phyloP scores from a whole-genome alignment of 2,113 vertebrate genomes.

The Circaetus gallicus region DNA sequence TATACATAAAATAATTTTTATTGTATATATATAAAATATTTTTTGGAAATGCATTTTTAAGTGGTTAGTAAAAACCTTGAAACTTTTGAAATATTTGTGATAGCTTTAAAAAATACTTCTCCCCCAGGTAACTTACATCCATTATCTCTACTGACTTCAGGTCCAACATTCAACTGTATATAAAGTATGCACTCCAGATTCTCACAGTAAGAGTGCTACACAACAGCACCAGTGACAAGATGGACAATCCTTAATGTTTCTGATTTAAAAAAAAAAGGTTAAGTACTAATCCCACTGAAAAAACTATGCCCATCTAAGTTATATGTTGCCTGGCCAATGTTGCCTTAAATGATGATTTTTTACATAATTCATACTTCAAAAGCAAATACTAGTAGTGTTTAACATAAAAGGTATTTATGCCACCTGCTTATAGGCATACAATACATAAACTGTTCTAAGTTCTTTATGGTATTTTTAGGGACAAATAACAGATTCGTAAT shows the following conservation, averaged over 20 bases:
- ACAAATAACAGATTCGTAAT: neutral
- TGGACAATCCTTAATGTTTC: neutral
- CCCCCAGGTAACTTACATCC: neutral
- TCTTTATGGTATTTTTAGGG: neutral
- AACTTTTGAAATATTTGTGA: neutral
- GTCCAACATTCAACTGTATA: neutral
- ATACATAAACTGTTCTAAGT: neutral
- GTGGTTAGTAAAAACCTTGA: accelerated
- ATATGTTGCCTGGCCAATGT: neutral
- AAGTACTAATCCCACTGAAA: neutral
- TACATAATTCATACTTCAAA: neutral
- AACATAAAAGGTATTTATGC: neutral
- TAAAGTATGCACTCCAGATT: neutral
- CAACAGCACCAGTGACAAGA: neutral
- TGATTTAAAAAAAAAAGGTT: neutral
- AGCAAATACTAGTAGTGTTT: neutral
- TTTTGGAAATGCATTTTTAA: neutral
- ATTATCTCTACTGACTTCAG: neutral
- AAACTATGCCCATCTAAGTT: neutral
- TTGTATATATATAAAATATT: neutral
- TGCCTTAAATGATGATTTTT: neutral
- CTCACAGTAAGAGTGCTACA: neutral
- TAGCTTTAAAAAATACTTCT: neutral
- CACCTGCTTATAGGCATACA: neutral
- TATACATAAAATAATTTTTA: neutral